Evolutionary conservation across 2,888 invertebrate genomes (phyloP), one percentile per base, ranked within the genome.

Genomic region (Archips xylosteana): DNA sequence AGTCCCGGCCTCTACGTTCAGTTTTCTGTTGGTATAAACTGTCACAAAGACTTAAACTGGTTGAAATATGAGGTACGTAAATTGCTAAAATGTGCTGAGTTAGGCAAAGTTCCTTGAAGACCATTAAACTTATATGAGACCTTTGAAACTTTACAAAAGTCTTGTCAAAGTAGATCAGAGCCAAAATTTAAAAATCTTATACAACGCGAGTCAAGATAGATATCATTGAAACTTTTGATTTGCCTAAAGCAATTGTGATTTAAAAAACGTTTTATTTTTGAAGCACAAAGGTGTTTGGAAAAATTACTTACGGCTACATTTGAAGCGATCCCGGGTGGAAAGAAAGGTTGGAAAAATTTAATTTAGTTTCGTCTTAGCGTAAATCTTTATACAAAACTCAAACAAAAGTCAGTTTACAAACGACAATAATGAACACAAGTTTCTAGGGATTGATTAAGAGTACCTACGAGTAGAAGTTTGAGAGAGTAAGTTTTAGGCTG

Each of bases 401-500:
- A 62, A 62, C 15, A 15, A 42, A 62, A 62, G 42, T 45, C 12
- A 10, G 45, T 47, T n/a, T 47, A 45, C 42, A 49, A 45, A 63
- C 39, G 60, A 60, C n/a, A 63, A 3, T 32, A 34, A 61, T 60
- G 39, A 59, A 66, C 39, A 77, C 77, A 76, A 75, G 67, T 59
- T 78, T 77, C 81, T 82, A 82, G 84, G 83, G 83, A 82, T 83
- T 77, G 79, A 77, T 75, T 78, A 78, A 82, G 79, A 81, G 79
- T 23, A 23, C 23, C 23, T 23, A 23, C 23, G 23, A 23, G 23
- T 75, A 79, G 78, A 83, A 83, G 81, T 84, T 82, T 71, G 76
- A 77, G 85, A 83, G 80, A 82, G 82, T 81, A 90, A 92, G 89
- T 92, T 90, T 85, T 87, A 88, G 92, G 90, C 88, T 79, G 81